Conservation (phyloP, 1,140 invertebrate genomes). For the Teleogryllus occipitalis region DNA sequence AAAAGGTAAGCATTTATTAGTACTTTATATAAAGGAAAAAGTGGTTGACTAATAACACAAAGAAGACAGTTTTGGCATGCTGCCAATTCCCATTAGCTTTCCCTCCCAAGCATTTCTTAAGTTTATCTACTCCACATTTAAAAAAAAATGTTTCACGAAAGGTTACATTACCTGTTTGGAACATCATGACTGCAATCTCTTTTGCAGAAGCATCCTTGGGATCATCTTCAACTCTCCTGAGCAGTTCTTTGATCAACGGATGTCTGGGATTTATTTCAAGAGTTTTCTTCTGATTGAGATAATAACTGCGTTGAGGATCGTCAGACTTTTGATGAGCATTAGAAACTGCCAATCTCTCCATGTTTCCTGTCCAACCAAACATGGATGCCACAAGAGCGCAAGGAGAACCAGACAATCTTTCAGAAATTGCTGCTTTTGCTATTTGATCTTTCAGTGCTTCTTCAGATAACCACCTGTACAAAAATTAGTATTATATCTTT, state of each 20-base stretch:
- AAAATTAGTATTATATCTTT: no score
- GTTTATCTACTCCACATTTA: no score
- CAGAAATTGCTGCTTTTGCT: constrained; percentile 77
- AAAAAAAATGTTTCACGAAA: neutral
- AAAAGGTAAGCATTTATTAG: no score
- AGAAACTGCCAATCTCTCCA: constrained; percentile 92
- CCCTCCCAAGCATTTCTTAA: no score
- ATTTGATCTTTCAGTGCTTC: constrained; percentile 76
- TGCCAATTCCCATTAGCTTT: no score
- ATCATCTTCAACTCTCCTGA: constrained; percentile 73
- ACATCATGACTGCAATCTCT: constrained; percentile 85
- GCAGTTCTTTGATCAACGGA: constrained; percentile 86
- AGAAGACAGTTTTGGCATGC: no score
- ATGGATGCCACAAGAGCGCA: constrained; percentile 94
- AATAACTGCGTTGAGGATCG: constrained; percentile 85
- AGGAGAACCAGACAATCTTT: constrained; percentile 84
- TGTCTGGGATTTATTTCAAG: constrained; percentile 97
- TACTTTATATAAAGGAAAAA: no score
- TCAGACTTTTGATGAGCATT: constrained; percentile 96
- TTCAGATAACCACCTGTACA: constrained; percentile 68
- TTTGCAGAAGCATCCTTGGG: constrained; percentile 70
- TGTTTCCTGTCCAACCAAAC: constrained; percentile 98
- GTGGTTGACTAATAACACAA: no score
- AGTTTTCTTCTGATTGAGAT: constrained; percentile 94
- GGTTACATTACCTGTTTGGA: constrained; percentile 54